phyloP scores from a whole-genome alignment of 1,140 invertebrate genomes.

The Drosophila guanche region DNA sequence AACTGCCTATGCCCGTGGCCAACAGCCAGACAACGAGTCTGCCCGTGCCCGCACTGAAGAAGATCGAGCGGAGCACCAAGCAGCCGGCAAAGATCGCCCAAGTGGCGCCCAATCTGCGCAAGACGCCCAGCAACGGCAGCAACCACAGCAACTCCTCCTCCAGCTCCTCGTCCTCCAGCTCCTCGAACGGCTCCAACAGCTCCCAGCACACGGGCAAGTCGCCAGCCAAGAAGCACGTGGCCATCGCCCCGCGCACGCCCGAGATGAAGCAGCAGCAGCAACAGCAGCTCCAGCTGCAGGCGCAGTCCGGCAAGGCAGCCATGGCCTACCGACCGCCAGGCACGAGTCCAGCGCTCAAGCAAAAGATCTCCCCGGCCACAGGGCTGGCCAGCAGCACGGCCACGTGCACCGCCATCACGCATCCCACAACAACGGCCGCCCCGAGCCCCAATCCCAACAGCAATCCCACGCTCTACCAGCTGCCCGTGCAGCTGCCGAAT shows the following conservation, averaged over 20 bases:
- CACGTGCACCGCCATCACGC: conserved; percentile 20
- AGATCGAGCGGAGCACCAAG: conserved; percentile 77
- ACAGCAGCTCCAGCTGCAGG: conserved; percentile 23
- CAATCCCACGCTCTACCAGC: conserved; percentile 74
- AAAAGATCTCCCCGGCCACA: conserved; percentile 46
- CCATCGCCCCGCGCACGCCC: conserved; percentile 79
- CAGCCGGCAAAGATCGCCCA: conserved; percentile 83
- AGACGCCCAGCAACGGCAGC: conserved; percentile 68
- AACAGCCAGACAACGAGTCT: conserved; percentile 13
- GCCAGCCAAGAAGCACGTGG: conserved; percentile 82
- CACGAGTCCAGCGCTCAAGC: conserved; percentile 36
- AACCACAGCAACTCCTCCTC: conserved; percentile 12
- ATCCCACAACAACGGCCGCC: conserved; percentile 27
- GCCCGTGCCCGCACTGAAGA: conserved; percentile 76
- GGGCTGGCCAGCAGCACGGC: conserved; percentile 33
- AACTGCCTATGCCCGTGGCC: conserved; percentile 7
- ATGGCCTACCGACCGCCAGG: conserved; percentile 39
- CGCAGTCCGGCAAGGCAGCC: conserved; percentile 24
- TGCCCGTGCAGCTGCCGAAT: conserved; percentile 81
- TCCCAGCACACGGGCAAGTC: conserved; percentile 63
- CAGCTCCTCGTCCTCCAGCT: conserved; percentile 34
- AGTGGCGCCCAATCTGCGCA: conserved; percentile 81
- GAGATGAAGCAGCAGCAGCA: conserved; percentile 81
- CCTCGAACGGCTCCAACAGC: conserved; percentile 18
- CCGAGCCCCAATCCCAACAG: conserved; percentile 29